A percentile compares a stretch with the other conserved stretches of the same genome.
phyloP scores from a whole-genome alignment of 2,797 vertebrate species.

The Sylvia borin region DNA sequence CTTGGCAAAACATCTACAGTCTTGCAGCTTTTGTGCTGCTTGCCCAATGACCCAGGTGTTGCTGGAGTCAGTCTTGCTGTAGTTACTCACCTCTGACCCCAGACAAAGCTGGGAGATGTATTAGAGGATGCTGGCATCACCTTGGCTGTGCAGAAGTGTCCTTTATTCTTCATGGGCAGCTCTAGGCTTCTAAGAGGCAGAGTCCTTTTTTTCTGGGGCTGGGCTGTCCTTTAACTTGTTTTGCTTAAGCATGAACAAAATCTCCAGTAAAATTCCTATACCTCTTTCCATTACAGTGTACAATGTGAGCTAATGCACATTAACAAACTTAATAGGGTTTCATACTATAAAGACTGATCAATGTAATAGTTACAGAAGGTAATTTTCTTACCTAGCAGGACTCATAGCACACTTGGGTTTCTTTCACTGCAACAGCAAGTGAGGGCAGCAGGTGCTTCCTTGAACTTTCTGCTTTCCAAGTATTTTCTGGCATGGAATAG shows the following conservation, averaged over 20 bases:
- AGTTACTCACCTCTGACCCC: background rate
- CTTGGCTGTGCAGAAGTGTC: background rate
- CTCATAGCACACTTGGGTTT: fast-evolving
- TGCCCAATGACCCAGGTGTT: background rate
- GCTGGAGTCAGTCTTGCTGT: background rate
- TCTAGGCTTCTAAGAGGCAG: background rate
- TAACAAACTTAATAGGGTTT: background rate
- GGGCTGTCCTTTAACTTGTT: background rate
- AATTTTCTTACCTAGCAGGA: background rate
- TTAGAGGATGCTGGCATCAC: background rate
- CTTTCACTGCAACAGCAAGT: background rate
- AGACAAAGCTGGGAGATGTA: background rate
- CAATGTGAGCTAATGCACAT: background rate
- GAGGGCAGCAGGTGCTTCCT: background rate
- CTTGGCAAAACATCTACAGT: background rate
- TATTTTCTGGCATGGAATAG: background rate
- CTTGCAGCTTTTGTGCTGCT: background rate
- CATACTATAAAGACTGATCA: background rate
- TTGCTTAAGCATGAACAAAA: background rate
- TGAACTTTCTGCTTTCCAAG: background rate
- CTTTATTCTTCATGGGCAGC: background rate
- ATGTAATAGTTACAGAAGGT: background rate
- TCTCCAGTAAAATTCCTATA: background rate
- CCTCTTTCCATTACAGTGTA: background rate
- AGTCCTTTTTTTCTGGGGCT: background rate